These are phyloP conservation scores for Stenurella melanura DNA, from an alignment of 2,888 invertebrate species.

Conservation along the genomic window DNA sequence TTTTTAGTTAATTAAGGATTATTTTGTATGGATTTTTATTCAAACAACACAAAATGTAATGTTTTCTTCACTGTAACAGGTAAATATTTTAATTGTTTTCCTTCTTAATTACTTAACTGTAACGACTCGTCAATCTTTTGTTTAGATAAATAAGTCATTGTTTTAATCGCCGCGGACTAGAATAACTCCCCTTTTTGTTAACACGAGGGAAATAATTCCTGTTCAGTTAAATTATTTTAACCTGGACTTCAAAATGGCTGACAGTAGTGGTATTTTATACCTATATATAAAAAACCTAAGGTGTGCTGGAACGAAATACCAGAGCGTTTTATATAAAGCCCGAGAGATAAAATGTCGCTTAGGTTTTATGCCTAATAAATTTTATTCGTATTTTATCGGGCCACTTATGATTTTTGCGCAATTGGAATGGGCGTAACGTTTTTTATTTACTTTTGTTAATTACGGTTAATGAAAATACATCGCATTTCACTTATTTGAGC, in stretches of 20 bases:
- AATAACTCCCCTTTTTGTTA: slow-evolving; percentile 20
- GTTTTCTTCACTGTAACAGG: slow-evolving; percentile 46
- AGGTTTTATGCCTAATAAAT: slow-evolving; percentile 24
- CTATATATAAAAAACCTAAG: slow-evolving; percentile 52
- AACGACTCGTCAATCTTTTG: slow-evolving; percentile 12
- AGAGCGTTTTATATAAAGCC: slow-evolving; percentile 43
- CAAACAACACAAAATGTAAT: slow-evolving; percentile 40
- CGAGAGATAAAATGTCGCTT: slow-evolving; percentile 43
- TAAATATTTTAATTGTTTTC: slow-evolving; percentile 38
- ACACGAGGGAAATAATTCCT: slow-evolving; percentile 17
- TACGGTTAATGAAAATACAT: background rate
- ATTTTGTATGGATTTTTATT: slow-evolving; percentile 45
- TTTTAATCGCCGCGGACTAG: slow-evolving; percentile 10
- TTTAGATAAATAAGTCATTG: slow-evolving; percentile 21
- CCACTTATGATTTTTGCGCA: slow-evolving; percentile 8
- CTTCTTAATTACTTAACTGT: slow-evolving; percentile 22
- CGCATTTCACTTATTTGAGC: background rate
- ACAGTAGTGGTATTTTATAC: slow-evolving; percentile 52
- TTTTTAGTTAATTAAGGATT: slow-evolving; percentile 32
- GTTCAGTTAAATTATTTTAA: slow-evolving; percentile 42
- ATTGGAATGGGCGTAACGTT: slow-evolving; percentile 37
- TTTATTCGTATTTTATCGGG: slow-evolving; percentile 18
- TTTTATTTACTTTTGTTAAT: slow-evolving; percentile 8
- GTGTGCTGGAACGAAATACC: slow-evolving; percentile 52
- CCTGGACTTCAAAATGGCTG: slow-evolving; percentile 56